phyloP scores from a whole-genome alignment of 1,140 invertebrate species.

The Apis florea region DNA sequence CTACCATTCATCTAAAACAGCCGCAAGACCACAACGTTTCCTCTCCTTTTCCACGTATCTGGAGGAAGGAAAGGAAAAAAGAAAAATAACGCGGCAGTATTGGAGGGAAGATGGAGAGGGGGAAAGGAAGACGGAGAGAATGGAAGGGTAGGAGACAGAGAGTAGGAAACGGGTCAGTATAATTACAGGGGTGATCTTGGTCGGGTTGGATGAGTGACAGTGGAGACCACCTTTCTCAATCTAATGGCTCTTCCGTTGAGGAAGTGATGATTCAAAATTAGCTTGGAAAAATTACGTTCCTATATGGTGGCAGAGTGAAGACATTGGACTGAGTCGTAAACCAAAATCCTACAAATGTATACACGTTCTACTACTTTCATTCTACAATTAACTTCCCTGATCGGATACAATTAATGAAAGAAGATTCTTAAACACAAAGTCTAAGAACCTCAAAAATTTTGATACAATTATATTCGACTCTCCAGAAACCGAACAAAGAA shows the following conservation, averaged over 20 bases:
- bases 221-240: constrained; percentile 52
- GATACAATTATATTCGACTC: too few species aligned
- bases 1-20: constrained; percentile 60
- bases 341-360: too few species aligned
- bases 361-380: too few species aligned
- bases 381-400: too few species aligned
- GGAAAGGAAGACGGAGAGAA: constrained; percentile 7
- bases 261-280: constrained; percentile 42
- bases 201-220: constrained; percentile 56
- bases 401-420: too few species aligned
- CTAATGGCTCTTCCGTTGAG: constrained; percentile 32
- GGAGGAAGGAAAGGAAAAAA: not conserved
- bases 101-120: not conserved
- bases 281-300: constrained; percentile 7
- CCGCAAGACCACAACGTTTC: constrained; percentile 64
- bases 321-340: too few species aligned
- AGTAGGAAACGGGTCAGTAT: constrained; percentile 53
- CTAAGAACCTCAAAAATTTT: too few species aligned
- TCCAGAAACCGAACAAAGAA: too few species aligned
- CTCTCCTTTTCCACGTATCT: constrained; percentile 25
- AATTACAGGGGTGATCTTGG: constrained; percentile 64
- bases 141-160: constrained; percentile 51
- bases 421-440: too few species aligned
- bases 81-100: not conserved
- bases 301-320: too few species aligned